A percentile compares a stretch with the other conserved stretches of the same genome.
Evolutionary conservation across 2,113 vertebrate genomes (phyloP).

Genomic region (Strix aluco): DNA sequence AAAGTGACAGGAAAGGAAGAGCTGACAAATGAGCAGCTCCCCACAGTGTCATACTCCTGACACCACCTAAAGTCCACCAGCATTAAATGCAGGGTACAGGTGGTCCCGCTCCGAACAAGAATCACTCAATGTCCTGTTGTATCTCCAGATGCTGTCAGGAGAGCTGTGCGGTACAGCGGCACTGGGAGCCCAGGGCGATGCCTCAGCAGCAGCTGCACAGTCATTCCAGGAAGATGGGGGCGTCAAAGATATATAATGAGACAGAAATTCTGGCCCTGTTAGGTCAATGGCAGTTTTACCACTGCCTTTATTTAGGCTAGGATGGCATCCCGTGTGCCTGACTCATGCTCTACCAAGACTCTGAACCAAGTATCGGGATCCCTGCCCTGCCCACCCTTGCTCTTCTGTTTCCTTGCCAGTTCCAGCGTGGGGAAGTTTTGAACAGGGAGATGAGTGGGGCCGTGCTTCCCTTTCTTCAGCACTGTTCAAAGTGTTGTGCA

Average conservation of each 20-base stretch:
- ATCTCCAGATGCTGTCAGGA: neutral
- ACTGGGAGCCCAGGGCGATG: accelerated
- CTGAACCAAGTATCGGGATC: neutral
- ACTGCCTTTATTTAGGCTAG: neutral
- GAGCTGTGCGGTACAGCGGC: neutral
- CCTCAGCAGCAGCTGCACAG: neutral
- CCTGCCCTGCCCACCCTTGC: neutral
- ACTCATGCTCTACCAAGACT: neutral
- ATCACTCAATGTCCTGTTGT: neutral
- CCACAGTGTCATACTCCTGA: neutral
- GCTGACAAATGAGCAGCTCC: neutral
- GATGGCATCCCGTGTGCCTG: neutral
- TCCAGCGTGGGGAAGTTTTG: neutral
- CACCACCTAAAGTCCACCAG: neutral
- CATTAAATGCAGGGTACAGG: neutral
- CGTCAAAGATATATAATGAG: neutral
- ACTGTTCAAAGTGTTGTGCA: neutral
- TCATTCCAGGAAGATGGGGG: neutral
- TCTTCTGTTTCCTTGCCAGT: neutral
- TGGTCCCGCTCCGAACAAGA: neutral
- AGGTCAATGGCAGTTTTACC: neutral
- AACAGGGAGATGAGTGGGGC: neutral
- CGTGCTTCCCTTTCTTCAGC: neutral
- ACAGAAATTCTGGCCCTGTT: neutral
- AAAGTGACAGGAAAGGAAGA: neutral